phyloP scores from a whole-genome alignment of 2,113 vertebrate species.

The Varanus salvator region DNA sequence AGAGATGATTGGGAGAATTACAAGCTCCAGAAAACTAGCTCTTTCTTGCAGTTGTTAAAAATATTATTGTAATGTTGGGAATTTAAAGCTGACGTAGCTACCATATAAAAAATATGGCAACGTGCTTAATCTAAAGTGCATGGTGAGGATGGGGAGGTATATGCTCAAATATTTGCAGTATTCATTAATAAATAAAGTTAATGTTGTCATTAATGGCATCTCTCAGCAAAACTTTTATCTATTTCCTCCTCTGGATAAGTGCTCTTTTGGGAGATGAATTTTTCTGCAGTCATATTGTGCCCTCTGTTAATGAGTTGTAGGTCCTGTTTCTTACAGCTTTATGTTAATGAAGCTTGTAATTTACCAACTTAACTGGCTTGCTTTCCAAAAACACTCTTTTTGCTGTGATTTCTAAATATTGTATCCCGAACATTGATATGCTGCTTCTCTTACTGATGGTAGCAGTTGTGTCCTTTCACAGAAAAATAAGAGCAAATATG shows the following conservation, averaged over 20 bases:
- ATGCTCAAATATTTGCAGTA: slow-evolving; percentile 66
- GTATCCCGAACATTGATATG: slow-evolving; percentile 66
- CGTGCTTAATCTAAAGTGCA: slow-evolving; percentile 54
- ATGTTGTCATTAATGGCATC: slow-evolving; percentile 71
- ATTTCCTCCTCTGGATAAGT: slow-evolving; percentile 66
- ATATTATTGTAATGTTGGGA: slow-evolving; percentile 27
- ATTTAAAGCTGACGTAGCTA: slow-evolving; percentile 45
- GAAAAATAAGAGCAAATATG: slow-evolving; percentile 44
- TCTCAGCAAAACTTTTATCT: slow-evolving; percentile 74
- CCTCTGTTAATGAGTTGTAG: slow-evolving; percentile 78
- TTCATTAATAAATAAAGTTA: slow-evolving; percentile 76
- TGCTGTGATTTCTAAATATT: slow-evolving; percentile 59
- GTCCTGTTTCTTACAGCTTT: slow-evolving; percentile 77
- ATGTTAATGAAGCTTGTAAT: slow-evolving; percentile 80
- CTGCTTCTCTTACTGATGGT: slow-evolving; percentile 73
- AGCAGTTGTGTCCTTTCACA: slow-evolving; percentile 69
- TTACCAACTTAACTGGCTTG: slow-evolving; percentile 76
- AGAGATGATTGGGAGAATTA: slow-evolving; percentile 27
- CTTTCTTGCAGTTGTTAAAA: slow-evolving; percentile 18
- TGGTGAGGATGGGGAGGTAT: slow-evolving; percentile 39
- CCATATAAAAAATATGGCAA: slow-evolving; percentile 32
- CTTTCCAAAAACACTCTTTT: slow-evolving; percentile 77
- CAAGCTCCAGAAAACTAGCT: slow-evolving; percentile 41
- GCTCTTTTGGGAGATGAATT: slow-evolving; percentile 76
- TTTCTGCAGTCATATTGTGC: slow-evolving; percentile 75